A percentile compares a stretch with the other conserved stretches of the same genome.
phyloP scores from a whole-genome alignment of 1,140 invertebrate species.

The Macrobrachium rosenbergii region DNA sequence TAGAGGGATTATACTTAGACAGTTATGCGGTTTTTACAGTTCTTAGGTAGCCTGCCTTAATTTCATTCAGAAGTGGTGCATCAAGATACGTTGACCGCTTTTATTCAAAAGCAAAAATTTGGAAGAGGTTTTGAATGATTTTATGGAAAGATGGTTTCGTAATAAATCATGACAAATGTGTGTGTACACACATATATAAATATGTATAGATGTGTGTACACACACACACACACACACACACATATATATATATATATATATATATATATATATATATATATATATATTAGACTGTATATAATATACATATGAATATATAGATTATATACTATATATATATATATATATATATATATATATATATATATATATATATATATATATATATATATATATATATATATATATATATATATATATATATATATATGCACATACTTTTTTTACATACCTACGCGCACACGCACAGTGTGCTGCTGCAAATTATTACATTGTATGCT shows the following conservation, averaged over 20 bases:
- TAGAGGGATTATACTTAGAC: no score
- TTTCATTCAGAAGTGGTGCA: no score
- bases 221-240: background rate
- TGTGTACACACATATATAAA: background rate
- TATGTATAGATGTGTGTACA: background rate
- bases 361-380: slow-evolving; percentile 10
- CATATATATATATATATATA: slow-evolving; percentile 4
- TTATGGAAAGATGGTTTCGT: no score
- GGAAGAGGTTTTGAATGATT: no score
- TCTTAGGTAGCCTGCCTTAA: no score
- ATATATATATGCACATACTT: background rate
- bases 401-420: slow-evolving; percentile 3
- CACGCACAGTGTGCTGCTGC: no score
- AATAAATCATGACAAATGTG: no score
- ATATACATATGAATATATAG: background rate
- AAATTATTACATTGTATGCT: no score
- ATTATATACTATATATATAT: background rate
- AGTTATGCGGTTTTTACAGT: no score
- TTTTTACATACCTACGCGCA: background rate
- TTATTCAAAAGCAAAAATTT: no score
- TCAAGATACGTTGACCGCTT: no score
- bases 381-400: background rate
- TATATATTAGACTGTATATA: background rate
- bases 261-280: background rate
- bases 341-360: slow-evolving; percentile 3